phyloP scores from a whole-genome alignment of 1,140 invertebrate genomes.

The Brachionus paranguensis region DNA sequence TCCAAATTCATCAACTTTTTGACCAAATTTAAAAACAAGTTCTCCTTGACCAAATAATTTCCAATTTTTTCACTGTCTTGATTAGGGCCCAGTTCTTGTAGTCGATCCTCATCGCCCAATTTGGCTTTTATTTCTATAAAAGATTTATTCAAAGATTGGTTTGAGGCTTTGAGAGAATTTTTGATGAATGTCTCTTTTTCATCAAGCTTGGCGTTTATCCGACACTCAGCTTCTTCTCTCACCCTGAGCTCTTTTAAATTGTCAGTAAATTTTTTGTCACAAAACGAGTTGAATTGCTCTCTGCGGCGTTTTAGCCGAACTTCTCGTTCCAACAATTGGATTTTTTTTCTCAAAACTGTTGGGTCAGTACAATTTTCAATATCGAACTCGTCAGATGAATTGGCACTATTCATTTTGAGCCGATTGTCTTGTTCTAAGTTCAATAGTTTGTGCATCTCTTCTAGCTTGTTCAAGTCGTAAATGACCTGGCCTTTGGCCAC shows the following conservation, averaged over 20 bases:
- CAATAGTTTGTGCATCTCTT: constrained; percentile 4
- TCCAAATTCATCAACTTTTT: not conserved
- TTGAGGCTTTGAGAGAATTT: not conserved
- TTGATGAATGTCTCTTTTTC: constrained; percentile 16
- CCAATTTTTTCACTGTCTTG: not conserved
- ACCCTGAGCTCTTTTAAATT: not conserved
- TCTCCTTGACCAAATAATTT: not conserved
- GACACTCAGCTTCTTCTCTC: not conserved
- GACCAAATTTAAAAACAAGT: not conserved
- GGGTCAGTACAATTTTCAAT: not conserved
- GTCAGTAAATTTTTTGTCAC: not conserved
- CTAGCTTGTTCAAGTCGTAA: not conserved
- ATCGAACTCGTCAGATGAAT: not conserved
- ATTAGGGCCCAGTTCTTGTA: not conserved
- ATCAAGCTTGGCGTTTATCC: not conserved
- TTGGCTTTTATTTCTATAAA: constrained; percentile 25
- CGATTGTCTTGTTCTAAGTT: not conserved
- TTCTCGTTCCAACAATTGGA: not conserved
- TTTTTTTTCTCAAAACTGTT: not conserved
- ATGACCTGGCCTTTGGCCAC: constrained; percentile 12
- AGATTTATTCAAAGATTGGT: not conserved
- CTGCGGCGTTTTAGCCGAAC: not conserved
- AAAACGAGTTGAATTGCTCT: not conserved
- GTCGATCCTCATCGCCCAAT: not conserved
- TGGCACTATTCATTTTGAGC: not conserved